Conservation (phyloP, 2,797 vertebrate species). For the Prionace glauca region DNA sequence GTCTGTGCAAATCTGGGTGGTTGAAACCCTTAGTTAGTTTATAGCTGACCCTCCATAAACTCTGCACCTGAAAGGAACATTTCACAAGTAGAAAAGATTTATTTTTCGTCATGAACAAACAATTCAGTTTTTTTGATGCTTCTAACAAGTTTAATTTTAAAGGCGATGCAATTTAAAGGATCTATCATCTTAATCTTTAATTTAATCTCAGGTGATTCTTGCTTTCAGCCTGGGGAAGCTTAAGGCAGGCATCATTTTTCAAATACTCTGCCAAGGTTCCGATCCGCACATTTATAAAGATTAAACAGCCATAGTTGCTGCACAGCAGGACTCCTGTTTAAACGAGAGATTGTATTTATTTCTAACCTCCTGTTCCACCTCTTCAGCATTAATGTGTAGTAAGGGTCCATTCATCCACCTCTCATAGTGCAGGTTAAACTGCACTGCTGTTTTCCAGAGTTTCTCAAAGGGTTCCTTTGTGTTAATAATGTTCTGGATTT, state of each 20-base stretch:
- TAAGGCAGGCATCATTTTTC: background rate
- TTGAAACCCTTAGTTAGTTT: conserved; percentile 46
- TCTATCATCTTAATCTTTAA: background rate
- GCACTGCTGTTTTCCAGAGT: conserved; percentile 35
- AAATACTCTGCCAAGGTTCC: background rate
- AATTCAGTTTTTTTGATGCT: conserved; percentile 41
- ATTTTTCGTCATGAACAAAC: conserved; percentile 43
- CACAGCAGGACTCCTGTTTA: too few species aligned
- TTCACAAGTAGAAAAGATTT: conserved; percentile 43
- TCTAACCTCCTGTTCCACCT: conserved; percentile 42
- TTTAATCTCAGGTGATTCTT: background rate
- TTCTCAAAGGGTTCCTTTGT: conserved; percentile 44
- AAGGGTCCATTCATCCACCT: conserved; percentile 40
- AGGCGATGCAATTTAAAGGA: conserved; percentile 34
- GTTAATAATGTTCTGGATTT: conserved; percentile 32
- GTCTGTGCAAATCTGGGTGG: conserved; percentile 42
- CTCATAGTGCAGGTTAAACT: conserved; percentile 38
- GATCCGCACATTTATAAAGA: background rate
- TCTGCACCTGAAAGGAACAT: conserved; percentile 41
- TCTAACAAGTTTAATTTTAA: conserved; percentile 43
- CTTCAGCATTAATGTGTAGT: conserved; percentile 42
- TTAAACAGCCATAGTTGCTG: too few species aligned
- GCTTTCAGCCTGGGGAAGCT: background rate
- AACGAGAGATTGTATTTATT: background rate
- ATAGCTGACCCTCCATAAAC: conserved; percentile 47